These are phyloP conservation scores for Eupelmus urozonus DNA, from an alignment of 2,888 invertebrate genomes.

Conservation along the genomic window DNA sequence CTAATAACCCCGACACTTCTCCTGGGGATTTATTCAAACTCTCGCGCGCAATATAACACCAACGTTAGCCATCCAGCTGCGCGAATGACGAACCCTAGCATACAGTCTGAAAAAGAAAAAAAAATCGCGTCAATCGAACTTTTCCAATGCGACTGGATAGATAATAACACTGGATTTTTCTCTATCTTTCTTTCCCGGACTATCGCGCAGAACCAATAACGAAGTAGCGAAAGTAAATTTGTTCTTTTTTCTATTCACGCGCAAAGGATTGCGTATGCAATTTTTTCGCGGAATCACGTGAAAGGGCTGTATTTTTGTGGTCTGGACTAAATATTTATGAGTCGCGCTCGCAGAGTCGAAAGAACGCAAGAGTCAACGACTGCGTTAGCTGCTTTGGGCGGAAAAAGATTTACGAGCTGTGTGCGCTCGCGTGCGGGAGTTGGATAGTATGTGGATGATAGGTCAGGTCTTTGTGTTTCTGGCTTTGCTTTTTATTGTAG, in stretches of 20 bases:
- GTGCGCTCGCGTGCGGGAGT: background rate
- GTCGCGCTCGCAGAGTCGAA: background rate
- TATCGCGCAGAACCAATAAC: no score
- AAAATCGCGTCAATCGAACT: slow-evolving; percentile 1
- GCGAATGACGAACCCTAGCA: no score
- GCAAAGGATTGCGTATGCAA: background rate
- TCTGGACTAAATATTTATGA: background rate
- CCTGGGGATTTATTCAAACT: no score
- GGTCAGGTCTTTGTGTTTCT: background rate
- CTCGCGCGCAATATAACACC: no score
- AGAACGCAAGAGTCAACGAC: background rate
- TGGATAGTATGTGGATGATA: background rate
- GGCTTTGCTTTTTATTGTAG: background rate
- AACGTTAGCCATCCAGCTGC: no score
- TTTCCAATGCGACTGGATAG: background rate
- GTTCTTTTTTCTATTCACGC: background rate
- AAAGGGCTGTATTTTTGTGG: background rate
- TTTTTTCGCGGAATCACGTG: background rate
- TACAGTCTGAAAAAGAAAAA: slow-evolving; percentile 7
- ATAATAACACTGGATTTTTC: background rate
- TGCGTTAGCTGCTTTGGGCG: background rate
- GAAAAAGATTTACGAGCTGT: slow-evolving; percentile 2
- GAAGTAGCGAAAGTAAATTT: slow-evolving; percentile 22
- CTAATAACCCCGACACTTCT: no score
- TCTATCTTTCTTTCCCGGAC: background rate